phyloP scores from a whole-genome alignment of 2,113 vertebrate species.

The Platysternon megacephalum region DNA sequence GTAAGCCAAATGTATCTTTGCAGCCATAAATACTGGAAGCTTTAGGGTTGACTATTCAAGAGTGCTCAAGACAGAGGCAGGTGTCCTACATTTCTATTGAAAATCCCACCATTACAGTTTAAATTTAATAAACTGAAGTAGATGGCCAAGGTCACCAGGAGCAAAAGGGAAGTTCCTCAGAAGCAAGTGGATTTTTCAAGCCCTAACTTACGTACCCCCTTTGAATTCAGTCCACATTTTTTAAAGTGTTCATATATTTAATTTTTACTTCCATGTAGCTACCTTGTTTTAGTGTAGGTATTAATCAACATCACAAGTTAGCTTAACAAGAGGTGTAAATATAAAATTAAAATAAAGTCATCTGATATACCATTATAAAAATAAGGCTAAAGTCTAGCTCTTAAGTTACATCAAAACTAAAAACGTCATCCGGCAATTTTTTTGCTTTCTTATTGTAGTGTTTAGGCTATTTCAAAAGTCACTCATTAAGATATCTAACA shows the following conservation, averaged over 20 bases:
- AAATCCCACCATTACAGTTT: not conserved
- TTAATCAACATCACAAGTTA: not conserved
- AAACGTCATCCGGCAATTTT: not conserved
- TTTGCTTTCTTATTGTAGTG: not conserved
- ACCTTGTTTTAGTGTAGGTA: not conserved
- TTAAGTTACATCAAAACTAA: not conserved
- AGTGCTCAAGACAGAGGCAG: not conserved
- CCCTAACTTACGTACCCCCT: not conserved
- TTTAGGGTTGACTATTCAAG: not conserved
- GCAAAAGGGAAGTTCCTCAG: not conserved
- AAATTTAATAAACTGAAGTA: not conserved
- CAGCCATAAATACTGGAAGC: not conserved
- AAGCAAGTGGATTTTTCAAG: not conserved
- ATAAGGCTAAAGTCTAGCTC: not conserved
- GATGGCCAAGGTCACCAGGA: not conserved
- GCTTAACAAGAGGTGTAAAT: not conserved
- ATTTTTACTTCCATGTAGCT: not conserved
- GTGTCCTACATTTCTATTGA: not conserved
- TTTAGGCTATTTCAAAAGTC: too few species aligned
- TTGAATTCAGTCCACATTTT: not conserved
- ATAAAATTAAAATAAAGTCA: not conserved
- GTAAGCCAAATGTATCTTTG: not conserved
- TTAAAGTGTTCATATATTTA: not conserved
- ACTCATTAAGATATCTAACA: not conserved
- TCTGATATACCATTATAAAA: not conserved